Conservation (phyloP, 2,888 invertebrate genomes). For the Ophioninae sp. region DNA sequence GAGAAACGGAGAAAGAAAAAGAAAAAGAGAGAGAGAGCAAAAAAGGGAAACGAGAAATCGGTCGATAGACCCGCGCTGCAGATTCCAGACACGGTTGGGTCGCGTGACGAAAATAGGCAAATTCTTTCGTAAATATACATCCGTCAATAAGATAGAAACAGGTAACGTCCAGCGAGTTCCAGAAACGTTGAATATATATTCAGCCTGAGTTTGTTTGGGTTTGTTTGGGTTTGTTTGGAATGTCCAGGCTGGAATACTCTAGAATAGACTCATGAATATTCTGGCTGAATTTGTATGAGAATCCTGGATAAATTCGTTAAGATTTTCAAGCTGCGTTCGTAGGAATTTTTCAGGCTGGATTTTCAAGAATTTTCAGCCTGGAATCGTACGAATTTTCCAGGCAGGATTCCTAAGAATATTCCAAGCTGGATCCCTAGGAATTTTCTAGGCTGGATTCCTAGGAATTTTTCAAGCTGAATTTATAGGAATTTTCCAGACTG, state of each 20-base stretch:
- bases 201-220: no score
- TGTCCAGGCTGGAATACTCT: neutral
- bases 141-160: neutral
- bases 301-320: no score
- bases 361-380: no score
- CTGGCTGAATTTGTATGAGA: no score
- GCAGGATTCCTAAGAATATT: no score
- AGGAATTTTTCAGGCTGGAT: no score
- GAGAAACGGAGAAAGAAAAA: constrained; percentile 1
- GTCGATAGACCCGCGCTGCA: neutral
- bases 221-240: constrained; percentile 3
- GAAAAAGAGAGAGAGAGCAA: neutral
- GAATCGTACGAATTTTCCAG: no score
- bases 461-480: no score
- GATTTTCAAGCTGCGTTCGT: no score
- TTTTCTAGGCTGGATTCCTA: no score
- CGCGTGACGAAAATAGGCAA: constrained; percentile 19
- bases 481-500: no score
- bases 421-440: no score
- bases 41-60: neutral
- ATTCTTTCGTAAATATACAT: neutral
- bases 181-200: neutral
- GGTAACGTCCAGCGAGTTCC: neutral
- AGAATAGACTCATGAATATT: neutral
- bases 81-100: neutral